Evolutionary conservation across 2,888 invertebrate genomes (phyloP), one percentile per base, ranked within the genome.

Genomic region (Oscheius onirici): DNA sequence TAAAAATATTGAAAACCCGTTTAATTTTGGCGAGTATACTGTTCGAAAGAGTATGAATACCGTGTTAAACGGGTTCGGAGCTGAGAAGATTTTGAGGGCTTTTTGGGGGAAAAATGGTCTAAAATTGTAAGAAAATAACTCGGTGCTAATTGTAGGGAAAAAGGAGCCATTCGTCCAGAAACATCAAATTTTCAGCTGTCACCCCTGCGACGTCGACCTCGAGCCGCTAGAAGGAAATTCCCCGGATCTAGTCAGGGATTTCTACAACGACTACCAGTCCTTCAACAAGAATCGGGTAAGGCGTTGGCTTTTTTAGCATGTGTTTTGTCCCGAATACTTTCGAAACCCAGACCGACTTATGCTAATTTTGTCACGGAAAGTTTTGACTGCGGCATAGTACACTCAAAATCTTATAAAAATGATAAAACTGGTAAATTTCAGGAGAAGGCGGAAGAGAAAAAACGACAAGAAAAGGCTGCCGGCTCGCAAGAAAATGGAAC

Each of bases 131-230:
- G n/a, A n/a, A n/a, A n/a, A n/a, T n/a, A n/a, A n/a, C n/a, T n/a
- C n/a, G n/a, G n/a, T n/a, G n/a, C n/a, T n/a, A n/a, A n/a, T n/a
- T n/a, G n/a, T n/a, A n/a, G n/a, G n/a, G n/a, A n/a, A n/a, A n/a
- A n/a, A n/a, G n/a, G n/a, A n/a, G n/a, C n/a, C n/a, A n/a, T n/a
- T n/a, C n/a, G n/a, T n/a, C n/a, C n/a, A n/a, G n/a, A n/a, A 17
- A 17, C 1, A 46, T 6, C 40, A 3, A 20, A 2, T 8, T 70
- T 70, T 51, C 65, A 74, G 74, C 54, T 74, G 74, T 34, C 52
- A 71, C 34, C 46, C 68, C 49, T 74, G 74, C 55, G 61, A 67
- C 20, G 63, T 63, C 3, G 44, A 54, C 13, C 20, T 74, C 22
- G 61, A 68, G 22, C 57, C 71, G 6, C 22, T 55, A 17, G 55